Base-by-base conservation (phyloP, 2,888 invertebrate genomes). In the Cinara cedri region DNA sequence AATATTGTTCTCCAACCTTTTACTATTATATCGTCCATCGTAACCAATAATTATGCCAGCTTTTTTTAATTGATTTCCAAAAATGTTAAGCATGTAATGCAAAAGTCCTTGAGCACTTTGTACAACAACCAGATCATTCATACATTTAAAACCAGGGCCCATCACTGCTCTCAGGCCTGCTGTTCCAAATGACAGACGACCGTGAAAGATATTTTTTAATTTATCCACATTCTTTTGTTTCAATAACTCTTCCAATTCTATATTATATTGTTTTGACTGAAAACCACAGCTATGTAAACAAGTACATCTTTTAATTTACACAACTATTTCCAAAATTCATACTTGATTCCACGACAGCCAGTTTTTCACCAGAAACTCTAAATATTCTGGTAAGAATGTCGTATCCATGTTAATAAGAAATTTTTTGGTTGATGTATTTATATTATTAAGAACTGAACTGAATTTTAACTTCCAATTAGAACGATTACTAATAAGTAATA, bases 41-140 rank as follows among this genome's bases (percentile, higher is more conserved):
- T 91, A 97, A 1, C 98, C 98, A 81, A 98, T 88, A 0, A 97
- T 92, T 44, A 98, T 88, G 1, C 97, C 96, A 82, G 89, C 90
- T 57, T 87, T 86, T 75, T 89, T 76, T 54, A 70, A 66, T 1
- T 19, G 16, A 19, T 66, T 24, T 34, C 74, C 87, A 83, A 90
- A 87, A 57, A 81, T 14, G 24, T 55, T 87, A 83, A 90, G 86
- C 72, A 97, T 85, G 85, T 96, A 95, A 72, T 90, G 90, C 66
- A 91, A 89, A 8, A 98, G 86, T 0, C 97, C 98, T 89, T 98
- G 96, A 1, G 92, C 92, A 1, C 97, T 96, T 87, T 99, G 99
- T 70, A 99, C 89, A 82, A 97, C 91, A 1, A 90, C 90, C 63
- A 99, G 89, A 86, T 99, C 98, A 86, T 99, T 99, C 94, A 99